These are phyloP conservation scores for Corythaixoides concolor DNA, from an alignment of 2,113 vertebrate species.

Conservation along the genomic window DNA sequence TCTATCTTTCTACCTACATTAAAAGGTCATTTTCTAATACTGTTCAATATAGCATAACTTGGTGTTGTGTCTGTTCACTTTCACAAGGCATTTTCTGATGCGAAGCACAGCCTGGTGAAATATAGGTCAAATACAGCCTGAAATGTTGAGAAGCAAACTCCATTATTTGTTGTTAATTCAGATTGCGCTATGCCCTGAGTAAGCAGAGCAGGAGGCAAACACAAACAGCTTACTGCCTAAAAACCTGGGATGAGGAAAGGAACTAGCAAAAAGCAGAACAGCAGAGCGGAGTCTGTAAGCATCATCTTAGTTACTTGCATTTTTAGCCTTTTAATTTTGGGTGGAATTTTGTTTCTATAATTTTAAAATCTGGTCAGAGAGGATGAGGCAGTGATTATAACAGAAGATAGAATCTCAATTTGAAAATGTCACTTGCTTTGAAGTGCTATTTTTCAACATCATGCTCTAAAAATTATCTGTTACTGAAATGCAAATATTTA, in stretches of 20 bases:
- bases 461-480: not conserved
- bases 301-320: not conserved
- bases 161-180: not conserved
- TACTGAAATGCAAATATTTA: not conserved
- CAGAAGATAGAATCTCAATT: not conserved
- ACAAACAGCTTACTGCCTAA: not conserved
- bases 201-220: not conserved
- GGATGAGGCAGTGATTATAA: not conserved
- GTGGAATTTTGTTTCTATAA: not conserved
- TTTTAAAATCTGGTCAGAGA: not conserved
- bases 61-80: not conserved
- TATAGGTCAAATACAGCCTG: not conserved
- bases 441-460: not conserved
- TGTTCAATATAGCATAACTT: not conserved
- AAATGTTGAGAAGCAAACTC: not conserved
- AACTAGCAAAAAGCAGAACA: not conserved
- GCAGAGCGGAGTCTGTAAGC: not conserved
- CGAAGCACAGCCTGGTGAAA: not conserved
- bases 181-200: not conserved
- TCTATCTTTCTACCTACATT: not conserved
- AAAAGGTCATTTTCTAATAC: not conserved
- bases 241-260: not conserved
- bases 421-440: not conserved
- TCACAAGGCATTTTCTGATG: not conserved
- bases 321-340: not conserved